Evolutionary conservation across 2,113 vertebrate species (phyloP).

Genomic region (Urocolius indicus): DNA sequence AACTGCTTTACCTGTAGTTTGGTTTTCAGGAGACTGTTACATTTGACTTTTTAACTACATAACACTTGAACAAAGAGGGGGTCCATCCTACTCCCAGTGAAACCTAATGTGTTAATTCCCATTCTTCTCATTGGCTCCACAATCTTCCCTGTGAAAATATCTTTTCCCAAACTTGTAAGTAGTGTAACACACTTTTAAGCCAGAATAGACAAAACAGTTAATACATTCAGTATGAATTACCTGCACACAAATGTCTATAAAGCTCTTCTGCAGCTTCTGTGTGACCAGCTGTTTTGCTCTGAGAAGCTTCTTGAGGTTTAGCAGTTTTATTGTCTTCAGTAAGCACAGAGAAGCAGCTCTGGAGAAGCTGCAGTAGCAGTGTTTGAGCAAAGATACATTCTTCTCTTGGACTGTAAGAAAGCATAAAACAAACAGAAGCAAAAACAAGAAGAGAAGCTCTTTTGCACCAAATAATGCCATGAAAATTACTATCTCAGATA

Average conservation of each 20-base stretch:
- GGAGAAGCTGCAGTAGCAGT: slow-evolving; percentile 90
- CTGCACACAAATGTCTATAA: slow-evolving; percentile 89
- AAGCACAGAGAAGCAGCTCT: slow-evolving; percentile 91
- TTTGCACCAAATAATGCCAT: background rate
- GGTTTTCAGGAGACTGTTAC: background rate
- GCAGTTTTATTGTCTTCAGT: slow-evolving; percentile 72
- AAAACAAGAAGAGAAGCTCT: background rate
- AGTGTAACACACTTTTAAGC: background rate
- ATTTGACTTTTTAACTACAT: background rate
- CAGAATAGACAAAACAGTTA: background rate
- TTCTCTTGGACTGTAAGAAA: slow-evolving; percentile 81
- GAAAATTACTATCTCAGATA: background rate
- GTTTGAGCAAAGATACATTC: slow-evolving; percentile 88
- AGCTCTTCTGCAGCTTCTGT: slow-evolving; percentile 83
- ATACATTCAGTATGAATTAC: slow-evolving; percentile 66
- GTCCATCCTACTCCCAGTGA: background rate
- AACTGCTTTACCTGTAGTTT: background rate
- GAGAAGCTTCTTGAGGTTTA: slow-evolving; percentile 38
- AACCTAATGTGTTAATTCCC: background rate
- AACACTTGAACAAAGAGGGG: background rate
- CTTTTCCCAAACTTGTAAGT: background rate
- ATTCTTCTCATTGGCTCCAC: background rate
- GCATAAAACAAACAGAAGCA: background rate
- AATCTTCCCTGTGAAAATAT: background rate
- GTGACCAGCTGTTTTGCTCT: slow-evolving; percentile 57